These are phyloP conservation scores for Drosophila phalerata DNA, from an alignment of 2,888 invertebrate genomes.

Conservation along the genomic window DNA sequence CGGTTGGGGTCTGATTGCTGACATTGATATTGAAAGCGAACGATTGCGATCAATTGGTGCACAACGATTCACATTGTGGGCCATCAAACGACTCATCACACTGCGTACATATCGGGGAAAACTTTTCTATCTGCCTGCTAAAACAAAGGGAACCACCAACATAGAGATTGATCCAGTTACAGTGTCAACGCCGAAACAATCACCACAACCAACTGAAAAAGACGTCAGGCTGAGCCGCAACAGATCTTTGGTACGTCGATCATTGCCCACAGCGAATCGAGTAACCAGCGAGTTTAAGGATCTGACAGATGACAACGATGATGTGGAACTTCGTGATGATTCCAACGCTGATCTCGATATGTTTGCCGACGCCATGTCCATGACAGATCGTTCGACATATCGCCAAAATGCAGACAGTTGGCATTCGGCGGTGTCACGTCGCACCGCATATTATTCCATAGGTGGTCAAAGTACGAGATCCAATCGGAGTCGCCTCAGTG, in stretches of 20 bases:
- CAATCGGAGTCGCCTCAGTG: slow-evolving; percentile 70
- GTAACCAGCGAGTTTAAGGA: slow-evolving; percentile 38
- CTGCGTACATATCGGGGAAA: slow-evolving; percentile 94
- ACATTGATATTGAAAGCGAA: slow-evolving; percentile 99
- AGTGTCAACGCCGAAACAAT: neutral
- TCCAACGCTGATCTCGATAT: slow-evolving; percentile 44
- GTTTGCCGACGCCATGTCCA: slow-evolving; percentile 82
- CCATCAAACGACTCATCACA: slow-evolving; percentile 93
- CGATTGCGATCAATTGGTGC: slow-evolving; percentile 94
- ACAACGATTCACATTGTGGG: slow-evolving; percentile 96
- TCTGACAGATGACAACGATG: slow-evolving; percentile 50
- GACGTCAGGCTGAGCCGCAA: neutral
- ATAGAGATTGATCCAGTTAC: neutral
- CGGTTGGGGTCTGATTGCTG: slow-evolving; percentile 98
- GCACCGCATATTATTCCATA: slow-evolving; percentile 92
- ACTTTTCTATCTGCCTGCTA: slow-evolving; percentile 91
- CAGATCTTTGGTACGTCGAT: slow-evolving; percentile 11
- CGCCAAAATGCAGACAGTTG: slow-evolving; percentile 90
- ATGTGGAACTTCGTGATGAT: slow-evolving; percentile 36
- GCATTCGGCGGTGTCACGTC: slow-evolving; percentile 92
- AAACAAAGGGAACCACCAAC: too few relatives aligned
- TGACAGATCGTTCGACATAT: slow-evolving; percentile 83
- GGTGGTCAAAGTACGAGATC: slow-evolving; percentile 91
- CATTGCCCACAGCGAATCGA: slow-evolving; percentile 25
- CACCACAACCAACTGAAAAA: neutral